phyloP scores from a whole-genome alignment of 2,888 invertebrate genomes.

The Argyra leucocephala region DNA sequence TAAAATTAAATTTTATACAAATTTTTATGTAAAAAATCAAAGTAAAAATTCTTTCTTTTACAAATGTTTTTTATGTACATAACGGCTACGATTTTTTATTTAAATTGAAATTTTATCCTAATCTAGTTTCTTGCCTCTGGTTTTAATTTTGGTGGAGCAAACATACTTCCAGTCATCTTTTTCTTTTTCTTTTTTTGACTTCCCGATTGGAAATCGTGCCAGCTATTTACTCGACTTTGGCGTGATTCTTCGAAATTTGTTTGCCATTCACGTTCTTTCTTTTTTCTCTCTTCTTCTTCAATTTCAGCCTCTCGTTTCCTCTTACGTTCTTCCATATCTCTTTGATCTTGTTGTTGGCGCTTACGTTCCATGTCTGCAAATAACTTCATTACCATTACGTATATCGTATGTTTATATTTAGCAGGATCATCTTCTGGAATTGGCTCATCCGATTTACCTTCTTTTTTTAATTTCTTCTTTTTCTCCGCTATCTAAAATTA shows the following conservation, averaged over 20 bases:
- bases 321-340: constrained; percentile 89
- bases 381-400: constrained; percentile 98
- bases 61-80: background rate
- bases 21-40: constrained; percentile 1
- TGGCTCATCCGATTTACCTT: constrained; percentile 60
- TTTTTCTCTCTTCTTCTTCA: constrained; percentile 81
- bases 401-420: constrained; percentile 84
- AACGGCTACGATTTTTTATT: background rate
- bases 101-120: background rate
- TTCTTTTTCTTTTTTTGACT: constrained; percentile 57
- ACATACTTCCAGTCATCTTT: constrained; percentile 61
- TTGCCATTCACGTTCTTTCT: constrained; percentile 91
- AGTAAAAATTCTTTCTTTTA: background rate
- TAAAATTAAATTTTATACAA: background rate
- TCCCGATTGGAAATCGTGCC: constrained; percentile 80
- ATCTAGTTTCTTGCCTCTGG: constrained; percentile 66
- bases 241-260: constrained; percentile 97
- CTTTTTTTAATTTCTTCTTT: constrained; percentile 86
- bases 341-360: constrained; percentile 72
- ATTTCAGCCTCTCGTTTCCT: constrained; percentile 88
- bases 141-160: constrained; percentile 88
- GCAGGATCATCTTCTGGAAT: constrained; percentile 82
- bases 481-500: constrained; percentile 74
- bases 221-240: constrained; percentile 83
- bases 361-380: constrained; percentile 94